Evolutionary conservation across 2,113 vertebrate genomes (phyloP), one percentile per base, ranked within the genome.

Genomic region (Clupea harengus): DNA sequence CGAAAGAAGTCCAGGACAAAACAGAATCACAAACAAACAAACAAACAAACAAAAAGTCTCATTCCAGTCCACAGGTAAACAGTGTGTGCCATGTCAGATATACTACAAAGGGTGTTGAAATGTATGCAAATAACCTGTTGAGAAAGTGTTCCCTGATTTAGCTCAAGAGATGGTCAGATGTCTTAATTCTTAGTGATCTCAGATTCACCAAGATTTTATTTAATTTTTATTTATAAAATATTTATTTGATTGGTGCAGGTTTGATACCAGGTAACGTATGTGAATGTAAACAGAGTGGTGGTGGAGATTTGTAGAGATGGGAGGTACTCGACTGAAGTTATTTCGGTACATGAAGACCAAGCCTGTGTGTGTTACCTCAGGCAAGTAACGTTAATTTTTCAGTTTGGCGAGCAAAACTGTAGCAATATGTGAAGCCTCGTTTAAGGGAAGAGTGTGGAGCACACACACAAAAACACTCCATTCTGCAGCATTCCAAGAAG

Each of bases 191-290:
- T 75, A 75, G 15, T 39, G 54, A 60, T 60, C 54, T 60, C 18
- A 60, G 54, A 60, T 20, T 60, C 18, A 78, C 25, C 52, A 84
- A 44, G 39, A 32, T 8, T 28, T 50, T 17, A 57, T 52, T 45
- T 39, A 39, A 46, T 60, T 82, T 78, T 78, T 17, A 78, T 39
- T 78, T 78, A 78, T 78, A 78, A 78, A 20, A 5, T 78, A 78
- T 78, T 78, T 78, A 78, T 78, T 32, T 10, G 28, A 15, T 39
- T 78, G 28, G 39, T 28, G 72, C 72, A 44, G 32, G 72, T 78
- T 78, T 78, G 28, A 78, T 28, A 78, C 72, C 72, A 32, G 72
- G 72, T 78, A 39, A 28, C 11, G 28, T 39, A 39, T 32, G 72
- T 17, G 72, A 78, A 78, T 78, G 72, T 78, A 78, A 78, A 78